Base-by-base conservation (phyloP, 2,113 vertebrate species). In the Ramphastos sulfuratus region DNA sequence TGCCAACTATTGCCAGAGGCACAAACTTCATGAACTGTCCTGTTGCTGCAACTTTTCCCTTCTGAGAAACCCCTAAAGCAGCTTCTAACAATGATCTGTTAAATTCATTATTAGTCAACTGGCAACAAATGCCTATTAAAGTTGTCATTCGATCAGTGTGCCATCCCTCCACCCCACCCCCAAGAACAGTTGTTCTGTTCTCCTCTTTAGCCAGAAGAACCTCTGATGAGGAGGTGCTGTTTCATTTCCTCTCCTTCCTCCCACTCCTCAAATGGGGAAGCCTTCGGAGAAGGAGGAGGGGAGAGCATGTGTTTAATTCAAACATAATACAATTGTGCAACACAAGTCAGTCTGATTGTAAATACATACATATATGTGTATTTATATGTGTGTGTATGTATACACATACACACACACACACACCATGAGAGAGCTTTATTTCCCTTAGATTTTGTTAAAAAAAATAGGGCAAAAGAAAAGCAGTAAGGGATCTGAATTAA, bases 231-330 rank as follows among this genome's bases (percentile, higher is more conserved):
- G 71, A 91, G 74, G n/a, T 79, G 78, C 67, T 48, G n/a, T 89
- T 94, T 91, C 87, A 92, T 71, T 95, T 93, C 94, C 92, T 79
- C 66, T 84, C 61, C 78, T 84, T 76, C 71, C 70, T 72, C 35
- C 28, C 50, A 56, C 21, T 28, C 39, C 67, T 77, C 82, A 93
- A 93, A 92, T 8, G 33, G 42, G 72, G 56, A 95, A 95, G 67
- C 37, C 71, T 63, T 87, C 33, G 28, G 71, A 64, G 33, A 1
- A 6, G 6, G 71, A 33, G 73, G 54, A 82, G 5, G 70, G 48
- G 31, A 89, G 2, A 25, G 6, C 8, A 33, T 12, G 73, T 82
- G 87, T 92, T 82, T 72, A 65, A 79, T 82, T 89, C 71, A 89
- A 59, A 84, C 42, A 13, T 46, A 86, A 89, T 73, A 82, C n/a